Evolutionary conservation across 2,797 vertebrate genomes (phyloP), one percentile per base, ranked within the genome.

Genomic region (Acridotheres tristis): DNA sequence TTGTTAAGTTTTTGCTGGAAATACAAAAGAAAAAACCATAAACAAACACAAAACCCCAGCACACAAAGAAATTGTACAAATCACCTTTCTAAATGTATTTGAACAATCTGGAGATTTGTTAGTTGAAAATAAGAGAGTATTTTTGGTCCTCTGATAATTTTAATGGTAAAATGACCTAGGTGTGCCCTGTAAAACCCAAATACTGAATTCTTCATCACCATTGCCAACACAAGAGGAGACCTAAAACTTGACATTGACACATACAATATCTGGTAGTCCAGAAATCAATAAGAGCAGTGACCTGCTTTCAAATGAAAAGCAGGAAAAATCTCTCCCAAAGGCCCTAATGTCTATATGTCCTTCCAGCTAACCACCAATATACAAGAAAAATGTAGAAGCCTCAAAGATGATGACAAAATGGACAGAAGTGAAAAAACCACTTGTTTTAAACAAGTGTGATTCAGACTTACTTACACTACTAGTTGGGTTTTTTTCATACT

Each of bases 211-310:
- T 79, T 82, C 58, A 74, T 67, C 72, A 88, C 18, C 68, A 82
- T 23, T 58, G 77, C 30, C 75, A 94, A 89, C 42, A 57, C 32
- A 84, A 88, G 83, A 82, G 20, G 59, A 81, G 27, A 75, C 29
- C 78, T 91, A 93, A 94, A 96, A 85, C 48, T 74, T 94, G 75
- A 55, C 69, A 92, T 43, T 91, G 85, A 94, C 89, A 91, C 51
- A 59, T 32, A 81, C 26, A 75, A 38, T 77, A 87, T 86, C 68
- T 94, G 78, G 66, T 95, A 93, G 94, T 81, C 92, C 93, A 94
- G 84, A 96, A 97, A 97, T 96, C 94, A 96, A 93, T 97, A 96
- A 96, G 40, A 95, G 89, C 96, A 97, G 93, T 97, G 96, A 97
- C 96, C 95, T 95, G 95, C 92, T 97, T 96, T 97, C 84, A 96